These are phyloP conservation scores for Carterocephalus palaemon DNA, from an alignment of 2,888 invertebrate species.

Conservation along the genomic window DNA sequence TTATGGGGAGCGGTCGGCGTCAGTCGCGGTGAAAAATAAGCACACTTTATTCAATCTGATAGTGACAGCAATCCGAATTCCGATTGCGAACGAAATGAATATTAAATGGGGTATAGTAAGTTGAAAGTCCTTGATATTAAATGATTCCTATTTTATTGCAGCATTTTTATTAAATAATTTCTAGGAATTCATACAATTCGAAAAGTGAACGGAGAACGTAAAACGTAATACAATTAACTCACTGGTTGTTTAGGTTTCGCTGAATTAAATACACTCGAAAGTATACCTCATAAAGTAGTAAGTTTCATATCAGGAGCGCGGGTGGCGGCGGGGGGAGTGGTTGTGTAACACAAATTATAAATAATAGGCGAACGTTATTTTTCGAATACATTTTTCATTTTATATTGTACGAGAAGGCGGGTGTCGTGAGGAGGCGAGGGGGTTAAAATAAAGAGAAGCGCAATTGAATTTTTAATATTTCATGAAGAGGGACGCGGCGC, in stretches of 20 bases:
- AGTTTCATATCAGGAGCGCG: slow-evolving; percentile 37
- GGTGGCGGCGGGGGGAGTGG: slow-evolving; percentile 38
- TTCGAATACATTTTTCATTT: slow-evolving; percentile 77
- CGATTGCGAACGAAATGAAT: slow-evolving; percentile 10
- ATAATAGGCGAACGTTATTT: slow-evolving; percentile 76
- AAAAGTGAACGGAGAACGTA: slow-evolving; percentile 17
- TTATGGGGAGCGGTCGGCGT: background rate
- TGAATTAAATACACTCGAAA: slow-evolving; percentile 17
- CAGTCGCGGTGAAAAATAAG: slow-evolving; percentile 13
- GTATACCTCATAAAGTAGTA: slow-evolving; percentile 19
- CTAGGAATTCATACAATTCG: slow-evolving; percentile 22
- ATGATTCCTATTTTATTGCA: slow-evolving; percentile 18
- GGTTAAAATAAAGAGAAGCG: slow-evolving; percentile 79
- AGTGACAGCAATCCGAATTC: slow-evolving; percentile 8
- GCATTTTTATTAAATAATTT: slow-evolving; percentile 22
- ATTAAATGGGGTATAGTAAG: too few relatives aligned
- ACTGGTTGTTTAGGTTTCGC: slow-evolving; percentile 21
- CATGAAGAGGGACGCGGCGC: slow-evolving; percentile 71
- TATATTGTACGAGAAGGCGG: slow-evolving; percentile 68
- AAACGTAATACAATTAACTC: slow-evolving; percentile 24
- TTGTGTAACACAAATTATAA: slow-evolving; percentile 71
- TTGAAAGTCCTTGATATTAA: too few relatives aligned
- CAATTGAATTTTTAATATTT: slow-evolving; percentile 80
- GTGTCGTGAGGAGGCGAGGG: slow-evolving; percentile 63
- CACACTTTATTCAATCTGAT: slow-evolving; percentile 12